A percentile compares a stretch with the other conserved stretches of the same genome.
Evolutionary conservation across 2,113 vertebrate genomes (phyloP).

Genomic region (Chlamydotis undulata): DNA sequence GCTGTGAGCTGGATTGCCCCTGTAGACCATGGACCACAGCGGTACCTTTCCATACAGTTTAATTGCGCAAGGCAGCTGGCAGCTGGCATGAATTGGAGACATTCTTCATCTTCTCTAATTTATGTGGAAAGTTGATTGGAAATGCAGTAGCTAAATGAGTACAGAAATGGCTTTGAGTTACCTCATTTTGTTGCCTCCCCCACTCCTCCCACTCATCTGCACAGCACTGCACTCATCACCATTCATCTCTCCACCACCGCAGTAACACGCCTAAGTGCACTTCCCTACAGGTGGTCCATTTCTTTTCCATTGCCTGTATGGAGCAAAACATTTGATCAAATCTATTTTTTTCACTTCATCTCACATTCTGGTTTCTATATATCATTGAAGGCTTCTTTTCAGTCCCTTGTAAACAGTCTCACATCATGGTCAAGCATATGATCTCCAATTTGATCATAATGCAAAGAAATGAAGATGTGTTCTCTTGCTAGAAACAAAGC

Average conservation of each 20-base stretch:
- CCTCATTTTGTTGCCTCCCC: neutral
- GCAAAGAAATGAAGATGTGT: neutral
- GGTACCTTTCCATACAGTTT: neutral
- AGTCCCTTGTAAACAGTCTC: neutral
- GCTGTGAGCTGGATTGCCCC: neutral
- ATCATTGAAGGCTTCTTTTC: neutral
- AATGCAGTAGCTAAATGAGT: conserved; percentile 1
- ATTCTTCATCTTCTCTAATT: conserved; percentile 10
- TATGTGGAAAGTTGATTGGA: neutral
- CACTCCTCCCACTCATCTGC: conserved; percentile 42
- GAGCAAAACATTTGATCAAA: neutral
- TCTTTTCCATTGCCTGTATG: neutral
- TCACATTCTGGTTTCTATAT: neutral
- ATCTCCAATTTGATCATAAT: neutral
- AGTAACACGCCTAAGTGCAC: neutral
- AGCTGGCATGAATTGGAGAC: neutral
- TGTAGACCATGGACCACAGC: neutral
- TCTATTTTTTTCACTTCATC: neutral
- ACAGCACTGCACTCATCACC: neutral
- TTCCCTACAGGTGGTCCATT: neutral
- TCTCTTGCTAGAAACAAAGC: neutral
- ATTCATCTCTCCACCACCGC: neutral
- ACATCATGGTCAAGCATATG: neutral
- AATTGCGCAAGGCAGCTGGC: neutral
- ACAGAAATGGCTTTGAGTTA: neutral